Percentiles rank a stretch among this genome's conserved stretches.
phyloP scores from a whole-genome alignment of 2,888 invertebrate species.

The Ectobius pallidus region DNA sequence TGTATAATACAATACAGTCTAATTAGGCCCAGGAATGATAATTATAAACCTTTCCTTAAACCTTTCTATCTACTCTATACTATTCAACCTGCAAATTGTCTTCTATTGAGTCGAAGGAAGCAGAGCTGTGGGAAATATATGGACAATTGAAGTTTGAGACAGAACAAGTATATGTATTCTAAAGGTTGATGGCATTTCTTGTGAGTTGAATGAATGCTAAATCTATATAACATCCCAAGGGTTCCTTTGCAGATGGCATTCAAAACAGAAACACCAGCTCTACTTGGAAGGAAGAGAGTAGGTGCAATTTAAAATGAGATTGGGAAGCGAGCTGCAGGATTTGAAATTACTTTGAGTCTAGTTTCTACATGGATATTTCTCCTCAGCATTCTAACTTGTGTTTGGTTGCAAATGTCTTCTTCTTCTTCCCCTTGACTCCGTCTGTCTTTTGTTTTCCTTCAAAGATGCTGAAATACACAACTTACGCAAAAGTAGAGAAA shows the following conservation, averaged over 20 bases:
- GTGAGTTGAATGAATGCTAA: conserved; percentile 3
- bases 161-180: not conserved
- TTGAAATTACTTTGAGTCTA: conserved; percentile 14
- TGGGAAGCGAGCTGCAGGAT: not conserved
- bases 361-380: conserved; percentile 15
- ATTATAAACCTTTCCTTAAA: no score
- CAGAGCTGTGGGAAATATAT: not conserved
- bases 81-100: not conserved
- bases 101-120: not conserved
- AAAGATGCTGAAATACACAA: not conserved
- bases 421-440: conserved; percentile 12
- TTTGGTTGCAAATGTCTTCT: conserved; percentile 3
- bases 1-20: no score
- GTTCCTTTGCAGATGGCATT: conserved; percentile 19
- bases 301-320: conserved; percentile 18
- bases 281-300: not conserved
- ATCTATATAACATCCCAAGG: conserved; percentile 16
- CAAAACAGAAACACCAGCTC: not conserved
- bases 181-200: conserved; percentile 14
- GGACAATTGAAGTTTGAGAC: conserved; percentile 9
- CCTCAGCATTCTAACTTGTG: not conserved
- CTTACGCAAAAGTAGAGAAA: conserved; percentile 11
- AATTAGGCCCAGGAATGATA: no score
- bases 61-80: no score
- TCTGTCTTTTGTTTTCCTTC: conserved; percentile 4